These are phyloP conservation scores for Hydraecia micacea DNA, from an alignment of 2,888 invertebrate genomes.

Conservation along the genomic window DNA sequence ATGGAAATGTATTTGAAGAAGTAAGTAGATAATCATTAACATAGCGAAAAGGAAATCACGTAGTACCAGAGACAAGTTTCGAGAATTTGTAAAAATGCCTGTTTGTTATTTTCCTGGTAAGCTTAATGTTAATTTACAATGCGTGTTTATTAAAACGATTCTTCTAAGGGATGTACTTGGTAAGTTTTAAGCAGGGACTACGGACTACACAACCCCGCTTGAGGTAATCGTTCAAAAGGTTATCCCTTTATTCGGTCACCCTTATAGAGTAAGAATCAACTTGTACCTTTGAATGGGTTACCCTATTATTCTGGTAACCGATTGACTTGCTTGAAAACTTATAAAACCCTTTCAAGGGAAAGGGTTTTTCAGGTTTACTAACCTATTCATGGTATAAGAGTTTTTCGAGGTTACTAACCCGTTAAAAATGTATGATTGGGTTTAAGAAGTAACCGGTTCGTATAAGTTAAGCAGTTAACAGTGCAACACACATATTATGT, in stretches of 20 bases:
- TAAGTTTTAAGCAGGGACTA: not conserved
- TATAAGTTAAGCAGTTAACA: not conserved
- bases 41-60: slow-evolving; percentile 86
- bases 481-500: not conserved
- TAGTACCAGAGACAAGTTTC: slow-evolving; percentile 76
- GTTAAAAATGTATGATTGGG: not conserved
- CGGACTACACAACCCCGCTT: not conserved
- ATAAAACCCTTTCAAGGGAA: not conserved
- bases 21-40: slow-evolving; percentile 76
- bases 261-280: not conserved
- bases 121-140: slow-evolving; percentile 55
- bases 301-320: not conserved
- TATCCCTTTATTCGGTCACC: not conserved
- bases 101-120: slow-evolving; percentile 72
- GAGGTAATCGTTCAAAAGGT: not conserved
- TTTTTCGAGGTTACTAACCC: not conserved
- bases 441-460: not conserved
- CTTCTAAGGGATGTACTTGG: not conserved
- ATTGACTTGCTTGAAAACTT: not conserved
- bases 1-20: slow-evolving; percentile 81
- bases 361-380: not conserved
- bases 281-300: not conserved
- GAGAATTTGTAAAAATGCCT: slow-evolving; percentile 77
- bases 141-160: slow-evolving; percentile 9
- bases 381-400: not conserved